Evolutionary conservation across 2,888 invertebrate species (phyloP), one percentile per base, ranked within the genome.

Genomic region (Orthosia gracilis): DNA sequence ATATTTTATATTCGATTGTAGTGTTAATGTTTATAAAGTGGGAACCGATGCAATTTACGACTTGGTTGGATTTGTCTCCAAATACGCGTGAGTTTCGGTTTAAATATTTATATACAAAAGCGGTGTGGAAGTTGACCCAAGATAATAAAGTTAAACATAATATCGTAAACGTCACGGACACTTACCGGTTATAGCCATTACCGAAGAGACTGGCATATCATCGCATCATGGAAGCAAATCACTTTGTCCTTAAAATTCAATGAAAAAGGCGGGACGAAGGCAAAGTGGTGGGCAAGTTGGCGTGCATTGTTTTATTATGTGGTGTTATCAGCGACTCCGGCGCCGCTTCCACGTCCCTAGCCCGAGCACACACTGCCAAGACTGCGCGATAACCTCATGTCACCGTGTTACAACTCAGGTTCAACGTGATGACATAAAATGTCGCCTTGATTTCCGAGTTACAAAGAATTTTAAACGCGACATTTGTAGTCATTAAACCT

Each of bases 281-380:
- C 78, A 82, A 84, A 87, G 78, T 84, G 78, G 86, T 63, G 57
- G 84, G 71, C 65, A 52, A 59, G 75, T 59, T 76, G 69, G 69
- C 87, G 84, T 87, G 88, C 88, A 91, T 92, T 92, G 92, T 92
- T 91, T 91, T 91, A 91, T 90, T 91, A 90, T 90, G 87, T 87
- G 82, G 87, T 86, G 89, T 89, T 90, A 91, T 91, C 91, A 87
- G 83, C 69, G 81, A 74, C 80, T 79, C 81, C 85, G 77, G 84
- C 86, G 82, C 78, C 86, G 89, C 91, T 91, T 91, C 91, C 91
- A 90, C 88, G 87, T 89, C 88, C 84, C 70, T 65, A 59, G 75
- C 75, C 69, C 82, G 80, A 76, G 70, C 64, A 67, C 75, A 75
- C 72, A 73, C 70, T 73, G 69, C 77, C 78, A 63, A 80, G 69